Base-by-base conservation (phyloP, 2,797 vertebrate genomes). In the Brachymystax lenok region DNA sequence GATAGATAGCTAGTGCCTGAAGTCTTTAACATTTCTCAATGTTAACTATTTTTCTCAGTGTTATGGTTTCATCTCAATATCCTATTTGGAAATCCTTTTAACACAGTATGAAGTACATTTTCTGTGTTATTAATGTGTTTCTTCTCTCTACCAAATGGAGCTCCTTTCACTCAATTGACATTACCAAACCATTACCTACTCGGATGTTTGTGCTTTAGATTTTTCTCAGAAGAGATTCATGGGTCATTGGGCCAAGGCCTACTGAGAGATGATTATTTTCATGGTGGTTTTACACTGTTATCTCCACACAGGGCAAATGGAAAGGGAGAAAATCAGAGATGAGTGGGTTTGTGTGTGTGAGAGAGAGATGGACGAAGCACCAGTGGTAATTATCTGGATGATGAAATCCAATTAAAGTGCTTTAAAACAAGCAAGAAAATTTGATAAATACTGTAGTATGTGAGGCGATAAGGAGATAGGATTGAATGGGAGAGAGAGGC, bases 381-480 rank as follows among this genome's bases (percentile, higher is more conserved):
- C 63, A 28, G 76, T 87, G 76, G 84, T 88, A 86, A 87, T 86
- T 79, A 82, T 89, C 83, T 80, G 74, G 76, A 85, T 79, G 74
- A 88, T 86, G 74, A 85, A 87, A 86, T 79, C 74, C 81, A 89
- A 86, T 83, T 78, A 86, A 79, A 80, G 69, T 46, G 64, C 74
- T 79, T 80, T 78, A 85, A 83, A 77, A 80, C 80, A 87, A 80
- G 73, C 68, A n/a, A 54, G 71, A 71, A 74, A 83, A 88, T 81
- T 69, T 59, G 78, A 72, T 77, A 77, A 80, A 82, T 82, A 35
- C 6, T 35, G 35, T 35, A 78, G 66, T 68, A 52, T 78, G 14
- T 59, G 72, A 82, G 76, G 56, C 40, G 64, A 72, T 59, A 14
- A 52, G 63, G 6, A 30, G 30, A n/a, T 59, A 24, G 46, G n/a